Evolutionary conservation across 2,888 invertebrate genomes (phyloP).

Genomic region (Thelaira solivaga): DNA sequence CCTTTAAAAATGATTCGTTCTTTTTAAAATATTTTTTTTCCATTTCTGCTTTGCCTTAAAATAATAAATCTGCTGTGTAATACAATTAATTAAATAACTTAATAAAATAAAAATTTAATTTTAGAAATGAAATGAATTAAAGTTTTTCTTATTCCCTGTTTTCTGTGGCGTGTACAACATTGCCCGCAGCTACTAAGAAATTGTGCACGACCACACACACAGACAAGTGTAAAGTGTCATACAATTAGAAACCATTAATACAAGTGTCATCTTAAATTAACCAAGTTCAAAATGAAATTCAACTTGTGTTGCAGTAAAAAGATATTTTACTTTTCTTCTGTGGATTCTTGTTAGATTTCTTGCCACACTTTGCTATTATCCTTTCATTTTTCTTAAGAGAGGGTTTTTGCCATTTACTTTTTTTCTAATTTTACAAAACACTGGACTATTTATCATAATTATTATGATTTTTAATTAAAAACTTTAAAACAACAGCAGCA

Average conservation of each 20-base stretch:
- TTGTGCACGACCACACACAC: not conserved
- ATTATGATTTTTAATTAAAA: constrained; percentile 63
- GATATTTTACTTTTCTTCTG: not conserved
- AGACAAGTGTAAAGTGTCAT: constrained; percentile 18
- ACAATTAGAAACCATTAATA: constrained; percentile 61
- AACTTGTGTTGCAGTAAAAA: constrained; percentile 41
- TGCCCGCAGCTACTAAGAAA: not conserved
- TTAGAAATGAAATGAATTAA: constrained; percentile 33
- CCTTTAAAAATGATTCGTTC: too few relatives aligned
- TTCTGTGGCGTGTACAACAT: not conserved
- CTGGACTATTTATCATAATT: constrained; percentile 57
- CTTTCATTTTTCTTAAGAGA: not conserved
- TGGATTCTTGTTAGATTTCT: not conserved
- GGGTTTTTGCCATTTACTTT: not conserved
- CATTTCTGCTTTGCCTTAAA: too few relatives aligned
- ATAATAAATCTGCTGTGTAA: too few relatives aligned
- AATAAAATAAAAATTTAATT: constrained; percentile 51
- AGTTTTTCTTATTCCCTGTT: constrained; percentile 17
- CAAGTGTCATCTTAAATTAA: constrained; percentile 62
- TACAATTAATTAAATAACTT: constrained; percentile 37
- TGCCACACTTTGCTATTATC: constrained; percentile 27
- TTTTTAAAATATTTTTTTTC: too few relatives aligned
- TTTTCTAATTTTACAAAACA: constrained; percentile 2
- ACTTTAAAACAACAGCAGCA: constrained; percentile 44
- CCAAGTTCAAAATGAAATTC: constrained; percentile 49